These are phyloP conservation scores for Phoenoteleia sp. DNA, from an alignment of 2,888 invertebrate species.

Conservation along the genomic window DNA sequence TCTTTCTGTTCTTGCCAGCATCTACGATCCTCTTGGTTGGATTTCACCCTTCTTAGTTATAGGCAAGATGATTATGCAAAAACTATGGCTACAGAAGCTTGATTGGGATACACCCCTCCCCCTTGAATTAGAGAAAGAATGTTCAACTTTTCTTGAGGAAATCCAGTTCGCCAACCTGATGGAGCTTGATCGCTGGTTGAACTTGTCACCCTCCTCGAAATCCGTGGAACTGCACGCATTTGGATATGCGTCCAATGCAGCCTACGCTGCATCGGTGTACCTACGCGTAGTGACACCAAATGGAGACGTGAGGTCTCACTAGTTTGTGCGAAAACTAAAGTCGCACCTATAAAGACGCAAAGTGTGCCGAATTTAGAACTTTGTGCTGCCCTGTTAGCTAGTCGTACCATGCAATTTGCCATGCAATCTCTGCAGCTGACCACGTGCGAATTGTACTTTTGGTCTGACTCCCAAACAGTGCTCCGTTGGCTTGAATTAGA, in stretches of 20 bases:
- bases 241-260: not conserved
- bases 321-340: no score
- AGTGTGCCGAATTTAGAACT: slow-evolving; percentile 48
- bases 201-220: no score
- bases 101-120: not conserved
- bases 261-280: not conserved
- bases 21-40: slow-evolving; percentile 5
- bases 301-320: no score
- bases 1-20: not conserved
- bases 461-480: not conserved
- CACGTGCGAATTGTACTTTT: not conserved
- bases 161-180: not conserved
- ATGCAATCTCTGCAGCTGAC: no score
- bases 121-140: not conserved
- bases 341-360: slow-evolving; percentile 1
- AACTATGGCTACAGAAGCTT: not conserved
- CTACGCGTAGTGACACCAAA: not conserved
- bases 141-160: not conserved
- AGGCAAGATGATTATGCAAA: not conserved
- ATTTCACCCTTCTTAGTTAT: not conserved
- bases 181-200: not conserved
- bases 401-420: no score
- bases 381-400: slow-evolving; percentile 48
- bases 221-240: not conserved
- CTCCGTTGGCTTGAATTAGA: not conserved